Conservation (phyloP, 2,797 vertebrate species). For the Pangasius krempfi region DNA sequence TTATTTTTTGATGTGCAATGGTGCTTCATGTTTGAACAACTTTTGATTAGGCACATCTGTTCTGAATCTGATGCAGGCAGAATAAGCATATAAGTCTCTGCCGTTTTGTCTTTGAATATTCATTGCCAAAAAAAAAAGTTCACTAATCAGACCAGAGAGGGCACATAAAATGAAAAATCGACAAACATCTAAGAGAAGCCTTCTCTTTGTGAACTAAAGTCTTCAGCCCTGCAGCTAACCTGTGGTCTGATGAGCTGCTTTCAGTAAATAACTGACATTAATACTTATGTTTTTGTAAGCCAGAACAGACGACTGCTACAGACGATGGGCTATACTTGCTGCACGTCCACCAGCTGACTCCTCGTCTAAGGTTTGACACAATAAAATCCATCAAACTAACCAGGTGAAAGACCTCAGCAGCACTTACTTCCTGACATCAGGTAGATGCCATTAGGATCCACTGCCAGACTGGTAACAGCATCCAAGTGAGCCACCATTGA, state of each 20-base stretch:
- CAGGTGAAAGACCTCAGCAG: neutral
- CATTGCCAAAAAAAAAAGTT: neutral
- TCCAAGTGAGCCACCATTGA: slow-evolving; percentile 99
- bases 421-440: slow-evolving; percentile 98
- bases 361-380: neutral
- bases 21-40: neutral
- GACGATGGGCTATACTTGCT: neutral
- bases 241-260: neutral
- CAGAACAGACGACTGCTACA: neutral
- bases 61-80: neutral
- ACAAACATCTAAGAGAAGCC: neutral
- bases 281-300: neutral
- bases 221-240: neutral
- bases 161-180: neutral
- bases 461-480: slow-evolving; percentile 96
- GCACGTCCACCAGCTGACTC: neutral
- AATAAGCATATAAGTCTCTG: neutral
- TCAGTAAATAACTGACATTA: neutral
- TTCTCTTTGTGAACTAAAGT: neutral
- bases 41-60: neutral
- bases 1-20: neutral
- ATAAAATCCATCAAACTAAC: neutral
- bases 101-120: neutral
- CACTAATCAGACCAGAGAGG: neutral
- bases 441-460: slow-evolving; percentile 99